These are phyloP conservation scores for Epicauta chinensis DNA, from an alignment of 1,140 invertebrate species.

Conservation along the genomic window DNA sequence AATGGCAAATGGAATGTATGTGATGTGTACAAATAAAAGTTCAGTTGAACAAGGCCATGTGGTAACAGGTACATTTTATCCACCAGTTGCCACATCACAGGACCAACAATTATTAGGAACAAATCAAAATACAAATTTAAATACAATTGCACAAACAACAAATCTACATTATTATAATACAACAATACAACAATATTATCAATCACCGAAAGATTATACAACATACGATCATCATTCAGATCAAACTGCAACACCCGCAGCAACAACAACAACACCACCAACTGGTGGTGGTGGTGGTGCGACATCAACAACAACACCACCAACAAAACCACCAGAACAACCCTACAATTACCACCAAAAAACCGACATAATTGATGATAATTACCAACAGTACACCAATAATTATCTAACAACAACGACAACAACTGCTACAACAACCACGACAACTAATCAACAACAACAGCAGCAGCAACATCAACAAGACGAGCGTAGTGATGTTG, in stretches of 20 bases:
- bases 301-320: conserved; percentile 34
- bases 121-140: conserved; percentile 28
- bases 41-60: conserved; percentile 68
- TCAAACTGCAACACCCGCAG: conserved; percentile 34
- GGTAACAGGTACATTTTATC: conserved; percentile 78
- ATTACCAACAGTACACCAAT: conserved; percentile 4
- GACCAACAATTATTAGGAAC: conserved; percentile 58
- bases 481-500: conserved; percentile 38
- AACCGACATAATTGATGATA: too few relatives aligned
- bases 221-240: conserved; percentile 21
- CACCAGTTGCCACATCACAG: conserved; percentile 71
- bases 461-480: conserved; percentile 27
- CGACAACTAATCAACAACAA: conserved; percentile 38
- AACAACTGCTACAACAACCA: conserved; percentile 34
- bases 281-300: too few relatives aligned
- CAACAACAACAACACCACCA: conserved; percentile 7
- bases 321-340: conserved; percentile 15
- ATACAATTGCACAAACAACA: conserved; percentile 31
- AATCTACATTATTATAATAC: conserved; percentile 31
- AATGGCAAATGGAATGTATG: conserved; percentile 79
- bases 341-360: too few relatives aligned
- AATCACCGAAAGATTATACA: conserved; percentile 27
- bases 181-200: conserved; percentile 30
- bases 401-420: conserved; percentile 27
- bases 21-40: conserved; percentile 75